These are phyloP conservation scores for Caranx ignobilis DNA, from an alignment of 2,113 vertebrate genomes.

Conservation along the genomic window DNA sequence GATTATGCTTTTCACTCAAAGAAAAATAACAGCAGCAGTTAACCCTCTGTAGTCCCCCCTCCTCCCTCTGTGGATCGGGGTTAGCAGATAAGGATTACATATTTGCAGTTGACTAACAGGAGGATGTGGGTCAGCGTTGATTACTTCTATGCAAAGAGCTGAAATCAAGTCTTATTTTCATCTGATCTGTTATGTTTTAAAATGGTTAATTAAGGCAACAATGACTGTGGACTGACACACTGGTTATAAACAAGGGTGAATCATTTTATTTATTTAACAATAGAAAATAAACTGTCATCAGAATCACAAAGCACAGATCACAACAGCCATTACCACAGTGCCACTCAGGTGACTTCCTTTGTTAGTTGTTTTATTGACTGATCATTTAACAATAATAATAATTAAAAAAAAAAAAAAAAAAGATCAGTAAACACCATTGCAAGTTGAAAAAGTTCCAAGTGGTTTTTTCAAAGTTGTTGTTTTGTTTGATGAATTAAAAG, in stretches of 20 bases:
- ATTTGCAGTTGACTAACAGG: conserved; percentile 23
- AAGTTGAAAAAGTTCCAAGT: background rate
- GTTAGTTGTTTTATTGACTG: background rate
- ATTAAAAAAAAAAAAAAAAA: background rate
- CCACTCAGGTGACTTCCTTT: background rate
- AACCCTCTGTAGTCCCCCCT: background rate
- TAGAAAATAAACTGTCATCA: conserved; percentile 20
- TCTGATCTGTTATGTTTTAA: conserved; percentile 12
- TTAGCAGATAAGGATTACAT: conserved; percentile 16
- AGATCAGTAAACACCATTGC: background rate
- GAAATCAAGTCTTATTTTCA: conserved; percentile 17
- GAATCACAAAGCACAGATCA: background rate
- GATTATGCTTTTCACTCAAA: conserved; percentile 1
- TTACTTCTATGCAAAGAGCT: conserved; percentile 25
- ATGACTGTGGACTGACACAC: background rate
- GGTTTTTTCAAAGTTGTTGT: background rate
- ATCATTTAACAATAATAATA: background rate
- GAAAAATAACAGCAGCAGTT: conserved; percentile 1
- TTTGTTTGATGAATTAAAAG: background rate
- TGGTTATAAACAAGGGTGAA: conserved; percentile 25
- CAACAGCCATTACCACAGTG: background rate
- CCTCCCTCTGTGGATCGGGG: background rate
- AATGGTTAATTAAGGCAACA: background rate
- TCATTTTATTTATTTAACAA: conserved; percentile 22
- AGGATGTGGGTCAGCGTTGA: conserved; percentile 53